Evolutionary conservation across 2,113 vertebrate genomes (phyloP), one percentile per base, ranked within the genome.

Genomic region (Pollimyrus isidori): DNA sequence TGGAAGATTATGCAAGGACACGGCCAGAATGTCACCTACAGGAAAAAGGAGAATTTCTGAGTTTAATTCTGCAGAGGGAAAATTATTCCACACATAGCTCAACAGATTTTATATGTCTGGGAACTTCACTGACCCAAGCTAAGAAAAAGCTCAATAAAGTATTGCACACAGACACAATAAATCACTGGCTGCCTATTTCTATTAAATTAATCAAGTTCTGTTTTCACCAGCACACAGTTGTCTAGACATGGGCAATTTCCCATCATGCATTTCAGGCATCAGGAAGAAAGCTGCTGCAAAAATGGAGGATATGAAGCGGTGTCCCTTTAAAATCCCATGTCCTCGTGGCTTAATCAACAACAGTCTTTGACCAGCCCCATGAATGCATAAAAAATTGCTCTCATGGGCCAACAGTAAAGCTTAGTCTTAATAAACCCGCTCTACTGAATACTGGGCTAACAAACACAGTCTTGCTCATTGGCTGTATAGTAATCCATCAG

Each of bases 161-260:
- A 90, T 92, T 90, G 87, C 85, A 90, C 65, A 73, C 85, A 91
- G 92, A 91, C 91, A 92, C 88, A 89, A 89, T 89, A 88, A 90
- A 93, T 90, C 92, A 94, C 90, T 86, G 90, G 93, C 23, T 90
- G 89, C 89, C 91, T 92, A 92, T 93, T 93, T 92, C 90, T 87
- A 91, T 90, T 62, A 3, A 84, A 48, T 53, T 86, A 90, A 35
- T 89, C 90, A 86, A 84, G 87, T 84, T 89, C 91, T 73, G 87
- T 93, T 93, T 90, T 91, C 26, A 89, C 90, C 90, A 88, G 86
- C 88, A 76, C 58, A 88, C 88, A 90, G 88, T 80, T 92, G 23
- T 49, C 5, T 42, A 88, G 93, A 89, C 50, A 90, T 87, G 91
- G 30, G 45, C 58, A n/a, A 39, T 87, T 58, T 82, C 88, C 83